Evolutionary conservation across 2,113 vertebrate species (phyloP), one percentile per base, ranked within the genome.

Genomic region (Corydoras sp.): DNA sequence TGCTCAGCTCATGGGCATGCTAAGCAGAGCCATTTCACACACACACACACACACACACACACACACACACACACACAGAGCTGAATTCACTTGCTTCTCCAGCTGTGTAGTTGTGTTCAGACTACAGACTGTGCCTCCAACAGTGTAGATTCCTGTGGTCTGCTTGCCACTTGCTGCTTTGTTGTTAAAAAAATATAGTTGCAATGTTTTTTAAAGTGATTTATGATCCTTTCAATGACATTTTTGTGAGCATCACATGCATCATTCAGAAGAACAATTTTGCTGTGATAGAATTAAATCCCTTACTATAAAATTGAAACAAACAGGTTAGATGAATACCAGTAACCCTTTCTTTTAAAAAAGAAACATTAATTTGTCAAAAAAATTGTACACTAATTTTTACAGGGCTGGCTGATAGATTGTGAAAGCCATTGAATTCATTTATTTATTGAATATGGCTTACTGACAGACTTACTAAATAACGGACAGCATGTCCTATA

Each of bases 1-100:
- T 91, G 77, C 88, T 89, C 90, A 88, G 88, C 86, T 81, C 70
- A 87, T 71, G 83, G 67, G 86, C 87, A 89, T 85, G 89, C 86
- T 88, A 91, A 92, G 92, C 91, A 88, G 18, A 24, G 89, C 85
- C 48, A 67, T 80, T 77, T 70, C 78, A 72, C 61, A 49, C 71
- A 55, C 66, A 65, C 65, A 61, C 54, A 60, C 66, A 61, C 61
- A 62, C 66, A 69, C 62, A 66, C 35, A 43, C 35, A 43, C 35
- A 43, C 35, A 43, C 35, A 43, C 35, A 43, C 35, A 43, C 35
- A 43, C 35, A 43, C 35, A 43, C 35, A 43, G 35, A 43, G 35
- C 35, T 43, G 35, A 4, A 43, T 43, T 43, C 35, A 43, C 35
- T 43, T 43, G 35, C 29, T 24, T 62, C 5, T 9, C 11, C 54